These are phyloP conservation scores for Odocoileus hemionus DNA, from an alignment of 2,113 vertebrate genomes.

Conservation along the genomic window DNA sequence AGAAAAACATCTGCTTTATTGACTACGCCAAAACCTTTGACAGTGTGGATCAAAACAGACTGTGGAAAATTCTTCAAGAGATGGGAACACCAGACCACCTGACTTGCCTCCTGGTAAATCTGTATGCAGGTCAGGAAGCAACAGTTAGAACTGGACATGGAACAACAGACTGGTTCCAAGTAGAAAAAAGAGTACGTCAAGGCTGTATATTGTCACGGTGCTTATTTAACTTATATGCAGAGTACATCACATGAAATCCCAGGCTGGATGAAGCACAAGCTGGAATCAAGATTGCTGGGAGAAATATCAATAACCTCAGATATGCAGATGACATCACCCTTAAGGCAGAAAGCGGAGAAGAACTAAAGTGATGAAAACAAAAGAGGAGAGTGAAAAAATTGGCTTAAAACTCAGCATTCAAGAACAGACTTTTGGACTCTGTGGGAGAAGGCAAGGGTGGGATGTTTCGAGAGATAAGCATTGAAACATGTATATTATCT, in stretches of 20 bases:
- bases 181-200: background rate
- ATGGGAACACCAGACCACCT: background rate
- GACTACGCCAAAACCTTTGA: background rate
- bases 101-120: background rate
- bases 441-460: too few species aligned
- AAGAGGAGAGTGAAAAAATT: background rate
- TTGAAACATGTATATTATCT: too few species aligned
- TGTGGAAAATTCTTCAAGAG: background rate
- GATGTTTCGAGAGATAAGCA: too few species aligned
- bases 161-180: background rate
- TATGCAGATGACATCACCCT: background rate
- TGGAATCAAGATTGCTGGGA: background rate
- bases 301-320: background rate
- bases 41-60: fast-evolving
- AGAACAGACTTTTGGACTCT: too few species aligned
- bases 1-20: background rate
- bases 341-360: background rate
- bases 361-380: background rate
- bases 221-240: background rate
- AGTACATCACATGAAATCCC: background rate
- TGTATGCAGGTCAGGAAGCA: background rate
- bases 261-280: background rate
- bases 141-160: background rate
- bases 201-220: background rate
- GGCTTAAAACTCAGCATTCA: background rate